phyloP scores from a whole-genome alignment of 2,113 vertebrate species.

The Cavia aperea region DNA sequence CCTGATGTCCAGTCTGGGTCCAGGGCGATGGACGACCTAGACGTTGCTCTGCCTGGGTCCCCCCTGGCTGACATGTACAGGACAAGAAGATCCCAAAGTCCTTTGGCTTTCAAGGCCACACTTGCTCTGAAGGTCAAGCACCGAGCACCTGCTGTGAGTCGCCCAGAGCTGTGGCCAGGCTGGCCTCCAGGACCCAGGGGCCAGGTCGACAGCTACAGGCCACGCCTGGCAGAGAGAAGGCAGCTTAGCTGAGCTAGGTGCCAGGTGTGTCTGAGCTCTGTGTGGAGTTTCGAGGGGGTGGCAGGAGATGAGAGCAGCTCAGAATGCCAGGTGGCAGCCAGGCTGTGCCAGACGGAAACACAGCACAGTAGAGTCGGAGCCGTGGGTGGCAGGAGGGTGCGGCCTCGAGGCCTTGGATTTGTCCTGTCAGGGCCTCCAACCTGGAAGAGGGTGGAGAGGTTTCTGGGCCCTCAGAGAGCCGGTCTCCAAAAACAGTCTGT shows the following conservation, averaged over 20 bases:
- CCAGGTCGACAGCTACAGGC: background rate
- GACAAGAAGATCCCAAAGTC: background rate
- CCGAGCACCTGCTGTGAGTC: no score
- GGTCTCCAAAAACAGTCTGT: background rate
- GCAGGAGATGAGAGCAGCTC: background rate
- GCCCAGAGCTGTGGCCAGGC: background rate
- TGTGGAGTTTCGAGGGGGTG: slow-evolving; percentile 10
- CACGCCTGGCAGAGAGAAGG: background rate
- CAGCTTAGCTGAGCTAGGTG: background rate
- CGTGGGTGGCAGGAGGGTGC: background rate
- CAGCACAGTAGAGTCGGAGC: background rate
- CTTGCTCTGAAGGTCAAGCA: no score
- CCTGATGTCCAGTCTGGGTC: background rate
- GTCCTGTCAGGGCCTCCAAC: background rate
- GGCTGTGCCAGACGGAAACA: background rate
- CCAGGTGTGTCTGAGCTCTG: background rate
- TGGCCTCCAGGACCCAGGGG: background rate
- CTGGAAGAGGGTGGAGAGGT: fast-evolving
- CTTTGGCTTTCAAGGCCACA: background rate
- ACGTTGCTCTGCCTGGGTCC: background rate
- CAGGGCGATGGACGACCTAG: background rate
- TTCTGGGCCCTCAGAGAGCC: fast-evolving
- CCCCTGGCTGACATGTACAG: background rate
- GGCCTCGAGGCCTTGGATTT: no score
- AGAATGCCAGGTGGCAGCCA: background rate